Percentiles rank a stretch among this genome's conserved stretches.
Conservation (phyloP, 2,888 invertebrate genomes). For the Erpobdella octoculata region DNA sequence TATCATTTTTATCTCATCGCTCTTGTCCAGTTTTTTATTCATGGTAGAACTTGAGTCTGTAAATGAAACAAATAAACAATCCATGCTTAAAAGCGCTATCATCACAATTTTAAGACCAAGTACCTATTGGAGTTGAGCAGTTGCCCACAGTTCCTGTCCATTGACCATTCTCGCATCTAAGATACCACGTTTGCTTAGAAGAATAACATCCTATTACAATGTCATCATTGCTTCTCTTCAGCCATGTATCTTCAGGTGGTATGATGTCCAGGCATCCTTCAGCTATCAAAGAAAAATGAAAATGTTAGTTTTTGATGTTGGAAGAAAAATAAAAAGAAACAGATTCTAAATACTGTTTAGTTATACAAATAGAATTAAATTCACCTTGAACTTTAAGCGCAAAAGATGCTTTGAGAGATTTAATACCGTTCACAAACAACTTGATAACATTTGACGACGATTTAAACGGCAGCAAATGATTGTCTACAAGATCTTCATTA, state of each 20-base stretch:
- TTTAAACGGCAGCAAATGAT: not conserved
- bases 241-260: slow-evolving; percentile 22
- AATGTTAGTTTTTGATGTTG: not conserved
- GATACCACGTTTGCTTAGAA: slow-evolving; percentile 28
- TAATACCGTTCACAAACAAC: not conserved
- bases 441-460: not conserved
- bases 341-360: not conserved
- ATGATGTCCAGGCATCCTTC: slow-evolving; percentile 20
- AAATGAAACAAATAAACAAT: not conserved
- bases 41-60: not conserved
- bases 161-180: slow-evolving; percentile 30
- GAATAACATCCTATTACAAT: slow-evolving; percentile 31
- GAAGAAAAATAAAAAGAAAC: not conserved
- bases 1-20: not conserved
- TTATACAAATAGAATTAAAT: not conserved
- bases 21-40: not conserved
- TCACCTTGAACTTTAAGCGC: not conserved
- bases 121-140: slow-evolving; percentile 20
- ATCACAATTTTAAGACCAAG: not conserved
- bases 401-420: not conserved
- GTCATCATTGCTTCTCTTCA: slow-evolving; percentile 23
- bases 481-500: not conserved
- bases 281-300: not conserved
- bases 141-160: slow-evolving; percentile 32
- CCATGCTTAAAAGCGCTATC: not conserved